Evolutionary conservation across 2,888 invertebrate species (phyloP).

Genomic region (Ectemnius continuus): DNA sequence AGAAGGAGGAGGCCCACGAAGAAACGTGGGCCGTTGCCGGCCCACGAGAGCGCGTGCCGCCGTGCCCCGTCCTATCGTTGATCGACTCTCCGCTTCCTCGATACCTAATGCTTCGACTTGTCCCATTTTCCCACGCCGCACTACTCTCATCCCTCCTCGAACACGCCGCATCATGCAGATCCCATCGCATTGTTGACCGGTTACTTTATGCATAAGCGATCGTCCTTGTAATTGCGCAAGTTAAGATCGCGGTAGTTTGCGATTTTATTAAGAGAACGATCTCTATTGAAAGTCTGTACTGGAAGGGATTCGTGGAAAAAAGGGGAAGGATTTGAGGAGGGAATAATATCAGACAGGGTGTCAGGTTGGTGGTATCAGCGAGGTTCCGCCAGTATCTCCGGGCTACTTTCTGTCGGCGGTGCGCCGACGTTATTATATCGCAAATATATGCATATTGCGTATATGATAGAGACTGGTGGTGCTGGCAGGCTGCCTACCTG

Average conservation of each 20-base stretch:
- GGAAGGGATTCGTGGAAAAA: too few relatives aligned
- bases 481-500: slow-evolving; percentile 1
- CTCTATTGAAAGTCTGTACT: too few relatives aligned
- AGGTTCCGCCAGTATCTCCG: not conserved
- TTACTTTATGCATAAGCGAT: too few relatives aligned
- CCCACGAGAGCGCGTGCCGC: slow-evolving; percentile 9
- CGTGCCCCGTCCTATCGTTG: not conserved
- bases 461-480: not conserved
- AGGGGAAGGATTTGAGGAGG: too few relatives aligned
- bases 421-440: slow-evolving; percentile 2
- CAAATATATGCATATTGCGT: slow-evolving; percentile 8
- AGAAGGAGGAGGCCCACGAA: not conserved
- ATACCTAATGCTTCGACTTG: not conserved
- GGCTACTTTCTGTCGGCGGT: not conserved
- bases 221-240: too few relatives aligned
- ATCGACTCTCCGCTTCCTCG: not conserved
- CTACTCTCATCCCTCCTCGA: too few relatives aligned
- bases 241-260: too few relatives aligned
- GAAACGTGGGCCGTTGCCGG: slow-evolving; percentile 1
- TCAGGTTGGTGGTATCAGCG: too few relatives aligned
- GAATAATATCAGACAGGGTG: too few relatives aligned
- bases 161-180: too few relatives aligned
- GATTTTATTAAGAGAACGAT: too few relatives aligned
- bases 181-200: too few relatives aligned
- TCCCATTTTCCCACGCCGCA: slow-evolving; percentile 2